Evolutionary conservation across 2,113 vertebrate species (phyloP), one percentile per base, ranked within the genome.

Genomic region (Anas platyrhynchos): DNA sequence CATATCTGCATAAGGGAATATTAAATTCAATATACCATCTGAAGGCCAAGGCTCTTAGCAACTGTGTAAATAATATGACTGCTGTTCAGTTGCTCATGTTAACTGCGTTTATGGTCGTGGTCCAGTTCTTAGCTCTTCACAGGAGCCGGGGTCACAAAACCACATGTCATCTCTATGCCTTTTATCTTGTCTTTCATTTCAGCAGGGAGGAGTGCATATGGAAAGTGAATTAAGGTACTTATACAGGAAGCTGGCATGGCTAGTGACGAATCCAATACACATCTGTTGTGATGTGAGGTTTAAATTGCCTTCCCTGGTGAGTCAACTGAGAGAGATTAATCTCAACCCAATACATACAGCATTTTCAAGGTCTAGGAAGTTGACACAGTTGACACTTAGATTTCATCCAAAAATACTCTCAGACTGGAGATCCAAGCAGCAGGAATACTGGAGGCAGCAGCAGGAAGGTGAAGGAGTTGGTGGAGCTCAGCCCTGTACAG

Each of bases 151-250:
- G 36, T 36, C n/a, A 88, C 48, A 83, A 68, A 48, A 46, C 5
- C 4, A 0, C 21, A 18, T 7, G 1, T 7, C 43, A 21, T 32
- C 22, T 36, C 44, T 2, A 4, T 16, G 63, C 25, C 34, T 87
- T 72, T 46, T 3, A 21, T 61, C 43, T 41, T 59, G 32, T n/a
- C 54, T 44, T 55, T 32, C 52, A 41, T 62, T 73, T 73, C 79
- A 82, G 61, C 11, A 7, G 61, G 23, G 59, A 46, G 26, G 25
- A 38, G 36, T 1, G 66, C 1, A 7, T 11, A 61, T 26, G 67
- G 52, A 29, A 66, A 83, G 61, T 29, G 59, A 76, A 73, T 31
- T 21, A 22, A 55, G 66, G 46, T 10, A 16, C 3, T 41, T 7
- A 0, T 4, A 3, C 6, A 23, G 32, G 36, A 76, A 36, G 25